Base-by-base conservation (phyloP, 2,888 invertebrate species). In the Entomobrya proxima region DNA sequence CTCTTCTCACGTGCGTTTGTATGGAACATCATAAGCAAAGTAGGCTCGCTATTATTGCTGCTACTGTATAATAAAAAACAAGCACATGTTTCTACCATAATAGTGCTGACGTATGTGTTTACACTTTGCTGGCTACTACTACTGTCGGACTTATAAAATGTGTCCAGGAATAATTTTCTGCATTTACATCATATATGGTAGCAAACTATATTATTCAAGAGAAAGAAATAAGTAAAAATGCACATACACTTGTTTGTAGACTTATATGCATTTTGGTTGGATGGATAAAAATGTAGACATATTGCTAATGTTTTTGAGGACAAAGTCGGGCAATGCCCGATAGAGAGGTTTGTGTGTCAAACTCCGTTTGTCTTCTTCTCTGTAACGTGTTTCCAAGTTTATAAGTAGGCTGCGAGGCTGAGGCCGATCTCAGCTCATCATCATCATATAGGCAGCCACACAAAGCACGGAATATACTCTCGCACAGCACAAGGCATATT, bases 291-390 rank as follows among this genome's bases (percentile, higher is more conserved):
- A 55, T 35, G 35, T 37, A 44, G 64, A 24, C 44, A 52, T 61
- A 61, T 61, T 32, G 32, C n/a, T 21, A 44, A 21, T 81, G 52
- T 75, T 84, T 84, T 78, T 84, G 84, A 84, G 84, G 84, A 84
- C 84, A 84, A 52, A 84, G 78, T 84, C 84, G 84, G 84, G 84
- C 84, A 84, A 84, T 84, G 84, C 84, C 84, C 84, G 84, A 84
- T 84, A 84, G 84, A 84, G 84, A 84, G 84, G 84, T 84, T 84
- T 84, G 72, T 84, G 84, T 84, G 84, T 84, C 84, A 84, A 40
- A 84, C 84, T 84, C 84, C 84, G 84, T 84, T 84, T 84, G 84
- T 84, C 84, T 84, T 84, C 67, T 61, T 35, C n/a, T 47, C 15
- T 47, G 47, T 61, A 32, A 35, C 15, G 32, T 61, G 35, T 61